Conservation (phyloP, 2,888 invertebrate species). For the Mesoligia furuncula region DNA sequence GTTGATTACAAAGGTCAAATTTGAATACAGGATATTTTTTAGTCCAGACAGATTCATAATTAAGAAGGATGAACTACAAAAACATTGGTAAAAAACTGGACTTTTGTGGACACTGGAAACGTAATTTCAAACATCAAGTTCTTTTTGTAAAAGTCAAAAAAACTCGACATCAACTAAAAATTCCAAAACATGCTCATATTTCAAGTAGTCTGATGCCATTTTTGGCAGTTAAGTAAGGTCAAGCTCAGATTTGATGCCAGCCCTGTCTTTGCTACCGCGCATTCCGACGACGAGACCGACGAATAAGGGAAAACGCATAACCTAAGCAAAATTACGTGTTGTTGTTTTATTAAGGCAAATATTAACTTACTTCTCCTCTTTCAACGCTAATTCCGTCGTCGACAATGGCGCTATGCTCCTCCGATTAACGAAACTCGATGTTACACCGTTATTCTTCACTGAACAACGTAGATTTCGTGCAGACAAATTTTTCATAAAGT, state of each 20-base stretch:
- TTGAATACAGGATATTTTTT: neutral
- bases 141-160: neutral
- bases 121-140: neutral
- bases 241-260: neutral
- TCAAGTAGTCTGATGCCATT: neutral
- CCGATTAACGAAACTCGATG: slow-evolving; percentile 78
- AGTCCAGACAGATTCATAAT: neutral
- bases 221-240: no score
- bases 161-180: no score
- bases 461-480: slow-evolving; percentile 73
- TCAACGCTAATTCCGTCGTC: slow-evolving; percentile 80
- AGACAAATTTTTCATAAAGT: slow-evolving; percentile 80
- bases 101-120: no score
- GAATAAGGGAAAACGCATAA: neutral
- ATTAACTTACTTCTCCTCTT: slow-evolving; percentile 84
- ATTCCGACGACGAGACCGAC: no score
- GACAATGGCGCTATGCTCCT: slow-evolving; percentile 79
- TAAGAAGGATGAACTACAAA: neutral
- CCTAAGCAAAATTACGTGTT: neutral
- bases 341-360: neutral
- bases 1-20: neutral
- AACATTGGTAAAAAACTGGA: no score
- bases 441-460: slow-evolving; percentile 73
- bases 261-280: no score
- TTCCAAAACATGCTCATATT: neutral